Base-by-base conservation (phyloP, 2,797 vertebrate genomes). In the Semotilus atromaculatus region DNA sequence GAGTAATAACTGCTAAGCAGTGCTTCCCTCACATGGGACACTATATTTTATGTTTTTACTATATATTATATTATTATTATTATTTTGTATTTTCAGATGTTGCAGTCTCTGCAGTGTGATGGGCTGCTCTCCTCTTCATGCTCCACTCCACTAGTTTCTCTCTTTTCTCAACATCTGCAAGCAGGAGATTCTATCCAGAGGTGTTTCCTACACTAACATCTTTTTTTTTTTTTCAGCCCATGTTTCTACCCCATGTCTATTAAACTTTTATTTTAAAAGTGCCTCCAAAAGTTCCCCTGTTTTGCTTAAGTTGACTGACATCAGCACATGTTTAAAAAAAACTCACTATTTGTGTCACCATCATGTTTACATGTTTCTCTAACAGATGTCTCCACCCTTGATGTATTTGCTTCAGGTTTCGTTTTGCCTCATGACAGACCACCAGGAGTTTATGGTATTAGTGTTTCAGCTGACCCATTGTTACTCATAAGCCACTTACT, bases 141-240 rank as follows among this genome's bases (percentile, higher is more conserved):
- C 58, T 81, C 55, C 80, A 64, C 71, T 83, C 48, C 75, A 85
- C 53, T 81, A 85, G 72, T 74, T 77, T 79, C 66, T 83, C 81
- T 84, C 67, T 68, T 38, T 77, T 29, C 66, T 86, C 34, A 43
- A 86, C 45, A 31, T 40, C 64, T 85, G 43, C 18, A 43, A 7
- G 10, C 55, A 10, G 14, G 66, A 67, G 51, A 34, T 48, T 76
- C 48, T 45, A 31, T 58, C 19, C 45, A 83, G 26, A 77, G 58
- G 21, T 75, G 68, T 75, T 82, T 79, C 64, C 36, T 82, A 88
- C 78, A 84, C 84, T 89, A 86, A 3, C 26, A 36, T 23, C 1
- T 70, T 70, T 21, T 58, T n/a, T n/a, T n/a, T n/a, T n/a, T 80
- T 23, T n/a, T 7, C 31, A 74, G 43, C 3, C 29, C 21, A 29